Evolutionary conservation across 1,140 invertebrate genomes (phyloP).

Genomic region (Anadara kagoshimensis): DNA sequence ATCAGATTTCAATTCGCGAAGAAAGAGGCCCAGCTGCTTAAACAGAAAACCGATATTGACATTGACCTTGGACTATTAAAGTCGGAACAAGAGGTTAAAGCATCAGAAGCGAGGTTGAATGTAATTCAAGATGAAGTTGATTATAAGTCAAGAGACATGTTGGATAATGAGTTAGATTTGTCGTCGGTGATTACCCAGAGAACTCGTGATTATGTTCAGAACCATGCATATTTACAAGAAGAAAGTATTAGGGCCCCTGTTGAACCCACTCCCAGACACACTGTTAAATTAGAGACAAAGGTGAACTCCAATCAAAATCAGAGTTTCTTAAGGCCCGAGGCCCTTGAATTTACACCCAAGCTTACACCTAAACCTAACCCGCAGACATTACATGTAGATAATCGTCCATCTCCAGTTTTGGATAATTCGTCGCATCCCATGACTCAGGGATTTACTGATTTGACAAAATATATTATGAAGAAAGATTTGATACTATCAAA

Average conservation of each 20-base stretch:
- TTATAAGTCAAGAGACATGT: neutral
- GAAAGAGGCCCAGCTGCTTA: neutral
- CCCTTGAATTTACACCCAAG: neutral
- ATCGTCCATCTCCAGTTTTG: neutral
- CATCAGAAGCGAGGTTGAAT: neutral
- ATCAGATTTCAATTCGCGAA: neutral
- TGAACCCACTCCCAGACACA: neutral
- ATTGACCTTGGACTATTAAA: neutral
- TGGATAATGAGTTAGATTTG: neutral
- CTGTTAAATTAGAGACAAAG: neutral
- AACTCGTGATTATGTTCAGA: neutral
- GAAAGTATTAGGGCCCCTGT: neutral
- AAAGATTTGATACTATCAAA: constrained; percentile 31
- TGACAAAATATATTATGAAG: constrained; percentile 22
- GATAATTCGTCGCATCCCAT: neutral
- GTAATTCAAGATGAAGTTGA: neutral
- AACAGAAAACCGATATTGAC: neutral
- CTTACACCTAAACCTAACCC: neutral
- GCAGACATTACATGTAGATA: neutral
- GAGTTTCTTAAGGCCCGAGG: neutral
- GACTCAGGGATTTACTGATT: constrained; percentile 13
- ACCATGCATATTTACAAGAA: neutral
- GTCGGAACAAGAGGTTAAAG: neutral
- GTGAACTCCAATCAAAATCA: no score
- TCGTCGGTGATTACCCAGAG: neutral